These are phyloP conservation scores for Drosophila infuscata DNA, from an alignment of 2,888 invertebrate genomes.

Conservation along the genomic window DNA sequence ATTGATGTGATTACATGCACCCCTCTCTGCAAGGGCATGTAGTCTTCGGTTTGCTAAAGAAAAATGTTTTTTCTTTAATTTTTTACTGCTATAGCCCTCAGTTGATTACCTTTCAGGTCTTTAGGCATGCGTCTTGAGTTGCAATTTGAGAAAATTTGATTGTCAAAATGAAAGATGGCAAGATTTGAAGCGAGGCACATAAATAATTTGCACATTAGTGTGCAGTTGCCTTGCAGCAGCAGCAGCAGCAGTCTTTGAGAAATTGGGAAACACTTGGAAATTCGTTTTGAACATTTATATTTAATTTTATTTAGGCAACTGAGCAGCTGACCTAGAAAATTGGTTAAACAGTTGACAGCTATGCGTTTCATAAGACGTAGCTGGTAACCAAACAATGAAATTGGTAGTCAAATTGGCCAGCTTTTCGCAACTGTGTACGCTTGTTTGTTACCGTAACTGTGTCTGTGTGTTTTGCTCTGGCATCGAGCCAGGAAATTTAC, in stretches of 20 bases:
- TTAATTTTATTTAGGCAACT: slow-evolving; percentile 25
- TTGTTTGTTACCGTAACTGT: slow-evolving; percentile 34
- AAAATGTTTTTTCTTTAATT: neutral
- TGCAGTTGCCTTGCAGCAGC: slow-evolving; percentile 28
- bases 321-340: slow-evolving; percentile 67
- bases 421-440: slow-evolving; percentile 49
- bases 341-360: slow-evolving; percentile 23
- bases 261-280: slow-evolving; percentile 39
- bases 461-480: slow-evolving; percentile 38
- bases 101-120: slow-evolving; percentile 54
- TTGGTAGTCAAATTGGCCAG: slow-evolving; percentile 57
- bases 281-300: slow-evolving; percentile 24
- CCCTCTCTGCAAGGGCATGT: neutral
- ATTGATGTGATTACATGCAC: neutral
- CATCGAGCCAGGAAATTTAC: slow-evolving; percentile 66
- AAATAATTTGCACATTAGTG: slow-evolving; percentile 67
- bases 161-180: slow-evolving; percentile 64
- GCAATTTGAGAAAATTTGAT: slow-evolving; percentile 72
- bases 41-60: neutral
- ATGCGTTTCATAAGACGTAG: slow-evolving; percentile 43
- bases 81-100: slow-evolving; percentile 25
- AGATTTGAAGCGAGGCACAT: slow-evolving; percentile 26
- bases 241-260: slow-evolving; percentile 1
- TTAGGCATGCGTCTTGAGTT: slow-evolving; percentile 49
- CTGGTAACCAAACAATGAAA: slow-evolving; percentile 23